Percentiles rank a stretch among this genome's conserved stretches.
These are phyloP conservation scores for Saccostrea glomerata DNA, from an alignment of 1,140 invertebrate genomes.

Conservation along the genomic window DNA sequence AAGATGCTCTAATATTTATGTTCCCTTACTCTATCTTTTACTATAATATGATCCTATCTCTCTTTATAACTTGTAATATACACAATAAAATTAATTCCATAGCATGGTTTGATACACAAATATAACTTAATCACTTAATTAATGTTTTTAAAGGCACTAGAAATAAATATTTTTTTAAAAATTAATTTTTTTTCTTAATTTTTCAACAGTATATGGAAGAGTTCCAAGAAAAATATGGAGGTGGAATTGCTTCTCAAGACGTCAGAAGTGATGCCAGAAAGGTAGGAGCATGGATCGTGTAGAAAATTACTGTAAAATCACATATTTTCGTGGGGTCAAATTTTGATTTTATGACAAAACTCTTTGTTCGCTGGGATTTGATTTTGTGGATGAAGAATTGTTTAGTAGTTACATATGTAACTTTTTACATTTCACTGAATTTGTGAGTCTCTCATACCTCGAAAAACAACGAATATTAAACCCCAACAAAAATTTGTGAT, in stretches of 20 bases:
- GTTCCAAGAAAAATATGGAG: slow-evolving; percentile 72
- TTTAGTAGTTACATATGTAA: too few species aligned
- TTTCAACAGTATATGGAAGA: slow-evolving; percentile 70
- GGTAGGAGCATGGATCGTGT: slow-evolving; percentile 56
- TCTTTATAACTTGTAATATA: not conserved
- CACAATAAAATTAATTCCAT: not conserved
- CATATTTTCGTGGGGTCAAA: too few species aligned
- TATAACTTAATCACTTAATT: not conserved
- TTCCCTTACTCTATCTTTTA: not conserved
- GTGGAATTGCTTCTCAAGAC: slow-evolving; percentile 57
- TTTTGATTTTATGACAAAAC: too few species aligned
- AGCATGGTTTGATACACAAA: not conserved
- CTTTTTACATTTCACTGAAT: too few species aligned
- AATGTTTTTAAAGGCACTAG: not conserved
- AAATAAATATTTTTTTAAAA: not conserved
- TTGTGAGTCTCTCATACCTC: too few species aligned
- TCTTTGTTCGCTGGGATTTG: too few species aligned
- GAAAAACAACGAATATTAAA: too few species aligned
- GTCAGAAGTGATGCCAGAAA: slow-evolving; percentile 72
- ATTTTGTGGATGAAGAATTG: too few species aligned
- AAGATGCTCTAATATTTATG: not conserved
- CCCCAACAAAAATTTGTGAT: too few species aligned
- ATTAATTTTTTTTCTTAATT: slow-evolving; percentile 14
- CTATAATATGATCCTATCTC: not conserved
- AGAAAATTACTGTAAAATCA: too few species aligned